These are phyloP conservation scores for Doryteuthis pealeii DNA, from an alignment of 1,140 invertebrate species.

Conservation along the genomic window DNA sequence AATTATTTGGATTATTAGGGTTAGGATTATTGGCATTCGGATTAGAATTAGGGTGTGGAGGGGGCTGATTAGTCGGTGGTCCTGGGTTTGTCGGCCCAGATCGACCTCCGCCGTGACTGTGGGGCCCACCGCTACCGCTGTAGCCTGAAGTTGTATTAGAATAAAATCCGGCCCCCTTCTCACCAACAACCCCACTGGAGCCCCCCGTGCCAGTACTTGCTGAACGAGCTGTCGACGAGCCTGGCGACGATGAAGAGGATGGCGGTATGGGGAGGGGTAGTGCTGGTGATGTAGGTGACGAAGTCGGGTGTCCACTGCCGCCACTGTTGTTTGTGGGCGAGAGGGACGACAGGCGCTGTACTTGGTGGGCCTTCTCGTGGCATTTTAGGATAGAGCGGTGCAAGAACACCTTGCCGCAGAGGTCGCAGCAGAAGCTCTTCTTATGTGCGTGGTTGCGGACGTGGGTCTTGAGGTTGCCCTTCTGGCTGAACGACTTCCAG, in stretches of 20 bases:
- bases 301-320: neutral
- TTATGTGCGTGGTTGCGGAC: slow-evolving; percentile 1
- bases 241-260: neutral
- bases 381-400: slow-evolving; percentile 1
- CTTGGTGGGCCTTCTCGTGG: slow-evolving; percentile 5
- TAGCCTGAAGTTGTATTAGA: neutral
- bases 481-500: slow-evolving; percentile 26
- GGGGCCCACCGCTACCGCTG: neutral
- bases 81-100: neutral
- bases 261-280: too few species aligned
- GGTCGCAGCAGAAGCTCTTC: slow-evolving; percentile 4
- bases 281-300: neutral
- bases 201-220: neutral
- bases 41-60: neutral
- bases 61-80: neutral
- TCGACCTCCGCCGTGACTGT: neutral
- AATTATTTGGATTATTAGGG: neutral
- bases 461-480: slow-evolving; percentile 17
- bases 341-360: slow-evolving; percentile 1
- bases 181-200: neutral
- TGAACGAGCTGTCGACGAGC: neutral
- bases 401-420: slow-evolving; percentile 5
- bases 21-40: neutral
- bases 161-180: neutral
- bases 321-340: neutral